Evolutionary conservation across 2,797 vertebrate genomes (phyloP).

Genomic region (Pristis pectinata): DNA sequence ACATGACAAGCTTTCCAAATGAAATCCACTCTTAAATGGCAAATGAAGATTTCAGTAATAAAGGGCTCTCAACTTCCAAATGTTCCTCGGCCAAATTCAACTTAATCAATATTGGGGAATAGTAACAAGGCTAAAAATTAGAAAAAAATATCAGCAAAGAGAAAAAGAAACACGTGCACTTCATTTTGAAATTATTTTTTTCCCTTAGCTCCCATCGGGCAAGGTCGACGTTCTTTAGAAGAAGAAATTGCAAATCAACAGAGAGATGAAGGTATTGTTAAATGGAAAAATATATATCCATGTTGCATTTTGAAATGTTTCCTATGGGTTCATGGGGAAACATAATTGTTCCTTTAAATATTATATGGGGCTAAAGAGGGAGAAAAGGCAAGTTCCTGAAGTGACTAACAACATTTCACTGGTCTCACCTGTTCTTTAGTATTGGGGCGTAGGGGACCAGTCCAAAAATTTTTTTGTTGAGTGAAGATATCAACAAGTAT

Average conservation of each 20-base stretch:
- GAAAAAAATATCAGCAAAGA: background rate
- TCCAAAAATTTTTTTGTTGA: background rate
- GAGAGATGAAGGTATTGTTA: conserved; percentile 14
- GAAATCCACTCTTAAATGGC: too few species aligned
- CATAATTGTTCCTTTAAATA: background rate
- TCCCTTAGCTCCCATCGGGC: background rate
- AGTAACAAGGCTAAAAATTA: background rate
- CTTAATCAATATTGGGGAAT: background rate
- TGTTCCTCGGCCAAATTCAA: background rate
- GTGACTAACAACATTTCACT: background rate
- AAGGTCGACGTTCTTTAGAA: background rate
- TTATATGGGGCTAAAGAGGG: background rate
- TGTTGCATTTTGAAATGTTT: background rate
- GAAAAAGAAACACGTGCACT: background rate
- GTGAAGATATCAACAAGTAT: too few species aligned
- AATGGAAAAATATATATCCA: background rate
- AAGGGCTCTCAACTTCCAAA: background rate
- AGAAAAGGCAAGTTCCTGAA: background rate
- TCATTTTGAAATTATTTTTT: background rate
- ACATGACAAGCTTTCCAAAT: background rate
- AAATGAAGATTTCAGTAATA: background rate
- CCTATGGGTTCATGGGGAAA: background rate
- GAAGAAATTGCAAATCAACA: background rate
- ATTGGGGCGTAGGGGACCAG: background rate
- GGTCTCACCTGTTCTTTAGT: background rate